phyloP scores from a whole-genome alignment of 2,888 invertebrate species.

The Cyrtodaria siliqua region DNA sequence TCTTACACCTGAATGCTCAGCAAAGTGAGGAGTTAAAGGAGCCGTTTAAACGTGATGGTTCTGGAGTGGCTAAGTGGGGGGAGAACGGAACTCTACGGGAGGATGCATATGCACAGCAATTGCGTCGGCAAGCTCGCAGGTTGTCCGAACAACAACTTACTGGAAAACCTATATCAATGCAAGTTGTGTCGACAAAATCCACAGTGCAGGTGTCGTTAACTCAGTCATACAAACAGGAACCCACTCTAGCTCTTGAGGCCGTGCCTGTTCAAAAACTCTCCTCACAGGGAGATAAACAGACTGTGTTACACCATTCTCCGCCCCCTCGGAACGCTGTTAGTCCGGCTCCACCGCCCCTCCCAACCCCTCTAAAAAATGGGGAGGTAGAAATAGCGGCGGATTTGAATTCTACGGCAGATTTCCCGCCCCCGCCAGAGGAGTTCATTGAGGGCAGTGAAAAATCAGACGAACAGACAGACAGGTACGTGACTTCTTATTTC shows the following conservation, averaged over 20 bases:
- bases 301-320: slow-evolving; percentile 40
- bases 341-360: slow-evolving; percentile 69
- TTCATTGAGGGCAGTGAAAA: slow-evolving; percentile 28
- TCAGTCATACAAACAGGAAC: slow-evolving; percentile 76
- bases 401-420: slow-evolving; percentile 53
- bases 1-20: slow-evolving; percentile 32
- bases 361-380: slow-evolving; percentile 67
- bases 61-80: slow-evolving; percentile 33
- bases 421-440: slow-evolving; percentile 57
- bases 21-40: slow-evolving; percentile 35
- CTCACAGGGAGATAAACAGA: slow-evolving; percentile 23
- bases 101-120: slow-evolving; percentile 76
- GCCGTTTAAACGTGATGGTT: slow-evolving; percentile 7
- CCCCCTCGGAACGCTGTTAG: slow-evolving; percentile 37
- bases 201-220: slow-evolving; percentile 63
- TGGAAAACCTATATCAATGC: slow-evolving; percentile 66
- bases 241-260: slow-evolving; percentile 73
- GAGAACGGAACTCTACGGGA: slow-evolving; percentile 73
- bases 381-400: slow-evolving; percentile 53
- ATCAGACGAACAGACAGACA: slow-evolving; percentile 29
- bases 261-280: slow-evolving; percentile 59
- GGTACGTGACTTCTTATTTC: slow-evolving; percentile 26
- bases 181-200: slow-evolving; percentile 65
- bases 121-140: slow-evolving; percentile 82
- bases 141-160: slow-evolving; percentile 79